Evolutionary conservation across 2,797 vertebrate species (phyloP), one percentile per base, ranked within the genome.

Genomic region (Valencia hispanica): DNA sequence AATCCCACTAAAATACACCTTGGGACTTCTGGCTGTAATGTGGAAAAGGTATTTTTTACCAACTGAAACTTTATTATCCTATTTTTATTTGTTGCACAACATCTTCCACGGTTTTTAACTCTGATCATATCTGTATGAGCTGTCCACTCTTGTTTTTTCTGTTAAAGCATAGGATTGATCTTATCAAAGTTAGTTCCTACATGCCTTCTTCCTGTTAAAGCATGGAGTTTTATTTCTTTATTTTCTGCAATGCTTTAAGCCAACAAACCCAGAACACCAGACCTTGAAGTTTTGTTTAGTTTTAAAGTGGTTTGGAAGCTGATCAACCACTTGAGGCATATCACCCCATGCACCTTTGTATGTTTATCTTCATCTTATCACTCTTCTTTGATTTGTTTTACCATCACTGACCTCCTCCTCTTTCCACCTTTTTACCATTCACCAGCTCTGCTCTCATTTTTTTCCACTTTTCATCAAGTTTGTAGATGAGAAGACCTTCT

Each of bases 391-490:
- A 15, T 61, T 61, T 61, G 59, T 34, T 34, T 61, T 61, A 18
- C 15, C 57, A 25, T 80, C 59, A 65, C 48, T 72, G 51, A 12
- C 70, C 34, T 71, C 10, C 34, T 72, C 50, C 1, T 50, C 43
- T 36, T 8, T 32, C 59, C 15, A 18, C 20, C 30, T 74, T 12
- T 74, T 79, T 27, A n/a, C 12, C 17, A 27, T 79, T 76, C 17
- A 59, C 14, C 48, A 65, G 15, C 77, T 75, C 50, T 66, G 9
- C 34, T 39, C 20, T 65, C 61, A 65, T 79, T 55, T 70, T n/a
- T 70, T 66, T 71, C 78, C 43, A 76, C 50, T 55, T 78, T 77
- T 73, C 63, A 63, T 82, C 74, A 61, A 61, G 20, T 3, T 25
- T 5, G 61, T 39, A 65, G 61, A 61, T 61, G 59, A 34, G 18